These are phyloP conservation scores for Plodia interpunctella DNA, from an alignment of 1,140 invertebrate genomes.

Conservation along the genomic window DNA sequence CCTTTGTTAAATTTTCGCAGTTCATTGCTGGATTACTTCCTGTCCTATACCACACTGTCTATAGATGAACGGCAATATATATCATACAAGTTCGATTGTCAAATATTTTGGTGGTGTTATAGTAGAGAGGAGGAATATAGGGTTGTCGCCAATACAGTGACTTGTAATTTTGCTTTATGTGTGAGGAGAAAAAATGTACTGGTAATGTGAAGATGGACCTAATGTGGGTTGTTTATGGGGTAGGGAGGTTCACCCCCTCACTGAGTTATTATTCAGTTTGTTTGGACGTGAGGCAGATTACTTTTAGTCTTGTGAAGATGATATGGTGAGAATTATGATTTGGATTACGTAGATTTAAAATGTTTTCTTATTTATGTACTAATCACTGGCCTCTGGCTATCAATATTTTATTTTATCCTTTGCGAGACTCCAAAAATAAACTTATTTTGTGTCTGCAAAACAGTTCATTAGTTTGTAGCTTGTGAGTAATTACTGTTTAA, in stretches of 20 bases:
- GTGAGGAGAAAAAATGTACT: conserved; percentile 25
- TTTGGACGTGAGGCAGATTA: background rate
- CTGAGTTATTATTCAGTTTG: conserved; percentile 1
- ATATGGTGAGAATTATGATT: no score
- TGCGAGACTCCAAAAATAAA: no score
- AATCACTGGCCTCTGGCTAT: no score
- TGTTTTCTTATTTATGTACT: no score
- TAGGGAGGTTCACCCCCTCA: background rate
- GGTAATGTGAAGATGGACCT: conserved; percentile 23
- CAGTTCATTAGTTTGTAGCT: no score
- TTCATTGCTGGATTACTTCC: conserved; percentile 33
- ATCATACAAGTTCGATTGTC: background rate
- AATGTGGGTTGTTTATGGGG: conserved; percentile 18
- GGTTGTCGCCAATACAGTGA: conserved; percentile 68
- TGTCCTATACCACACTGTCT: background rate
- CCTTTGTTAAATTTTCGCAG: conserved; percentile 8
- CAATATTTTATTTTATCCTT: no score
- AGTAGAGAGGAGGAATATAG: conserved; percentile 41
- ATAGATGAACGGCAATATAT: conserved; percentile 30
- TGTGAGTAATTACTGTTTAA: no score
- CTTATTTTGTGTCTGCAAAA: no score
- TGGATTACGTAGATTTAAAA: no score
- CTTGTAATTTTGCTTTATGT: conserved; percentile 54
- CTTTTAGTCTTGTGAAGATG: background rate
- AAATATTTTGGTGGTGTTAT: conserved; percentile 7